Evolutionary conservation across 1,140 invertebrate genomes (phyloP), one percentile per base, ranked within the genome.

Genomic region (Drosophila malerkotliana): DNA sequence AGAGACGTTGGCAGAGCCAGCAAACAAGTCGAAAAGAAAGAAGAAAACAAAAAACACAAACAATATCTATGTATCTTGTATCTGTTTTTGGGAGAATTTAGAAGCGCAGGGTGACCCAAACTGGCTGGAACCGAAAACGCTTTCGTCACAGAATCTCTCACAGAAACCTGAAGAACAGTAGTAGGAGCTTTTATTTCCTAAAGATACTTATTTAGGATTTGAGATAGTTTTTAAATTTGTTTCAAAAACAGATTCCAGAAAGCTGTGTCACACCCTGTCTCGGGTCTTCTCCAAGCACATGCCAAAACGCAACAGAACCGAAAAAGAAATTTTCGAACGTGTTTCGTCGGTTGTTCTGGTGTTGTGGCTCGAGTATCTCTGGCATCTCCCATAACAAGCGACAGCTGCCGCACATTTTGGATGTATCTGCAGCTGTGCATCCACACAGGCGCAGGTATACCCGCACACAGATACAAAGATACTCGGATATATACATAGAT

Each of bases 351-450:
- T 54, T 53, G 26, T 24, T 56, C 54, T 58, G 41, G 52, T 57
- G 26, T 28, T 56, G 58, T 58, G 34, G 52, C 61, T 61, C 45
- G 15, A 69, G 54, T 60, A 44, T 63, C 37, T 52, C 51, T 34
- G 56, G 57, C 72, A 45, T 39, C 54, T 63, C 39, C 60, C 71
- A 57, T 52, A 49, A 63, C 51, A 56, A 51, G 61, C 80, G 66
- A 62, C 79, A 84, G 80, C 80, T 83, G 80, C 74, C 78, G 66
- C 59, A 67, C 76, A 62, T 71, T 84, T 78, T 84, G 81, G 63
- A 72, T 79, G 62, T 80, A 85, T 76, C 72, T 77, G 77, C 81
- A 84, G 81, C 81, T 84, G 81, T 84, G 67, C 72, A 62, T 41
- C 32, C 60, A 56, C 51, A 26, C 45, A 8, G 44, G 2, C 44